Evolutionary conservation across 2,113 vertebrate genomes (phyloP).

Genomic region (Atractosteus spatula): DNA sequence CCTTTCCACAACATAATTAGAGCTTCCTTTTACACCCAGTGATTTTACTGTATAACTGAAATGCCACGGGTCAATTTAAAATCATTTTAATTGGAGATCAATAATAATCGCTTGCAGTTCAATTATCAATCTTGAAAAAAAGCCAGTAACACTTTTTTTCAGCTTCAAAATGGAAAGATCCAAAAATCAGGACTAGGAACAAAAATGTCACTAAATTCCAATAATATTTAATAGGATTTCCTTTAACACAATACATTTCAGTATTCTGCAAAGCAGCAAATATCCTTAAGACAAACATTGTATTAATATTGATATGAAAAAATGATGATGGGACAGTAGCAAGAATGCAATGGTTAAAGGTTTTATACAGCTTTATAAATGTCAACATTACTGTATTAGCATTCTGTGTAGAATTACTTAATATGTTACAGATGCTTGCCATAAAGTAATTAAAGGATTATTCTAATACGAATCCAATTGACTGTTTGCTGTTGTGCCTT

Average conservation of each 20-base stretch:
- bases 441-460: slow-evolving; percentile 75
- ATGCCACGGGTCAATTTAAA: too few relatives aligned
- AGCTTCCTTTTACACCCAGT: background rate
- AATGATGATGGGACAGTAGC: slow-evolving; percentile 47
- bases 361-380: slow-evolving; percentile 69
- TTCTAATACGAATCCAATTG: slow-evolving; percentile 55
- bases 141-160: too few relatives aligned
- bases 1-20: background rate
- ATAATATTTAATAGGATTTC: too few relatives aligned
- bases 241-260: too few relatives aligned
- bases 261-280: slow-evolving; percentile 12
- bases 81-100: too few relatives aligned
- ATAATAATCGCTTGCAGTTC: too few relatives aligned
- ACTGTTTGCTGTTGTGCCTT: slow-evolving; percentile 60
- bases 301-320: slow-evolving; percentile 62
- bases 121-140: too few relatives aligned
- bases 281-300: slow-evolving; percentile 52
- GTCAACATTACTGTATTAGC: slow-evolving; percentile 62
- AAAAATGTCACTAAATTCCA: too few relatives aligned
- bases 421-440: slow-evolving; percentile 65
- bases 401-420: slow-evolving; percentile 62
- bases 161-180: too few relatives aligned
- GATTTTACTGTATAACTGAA: background rate
- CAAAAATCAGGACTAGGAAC: background rate
- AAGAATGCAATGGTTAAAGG: slow-evolving; percentile 59